Evolutionary conservation across 2,888 invertebrate species (phyloP).

Genomic region (Epistrophe grossulariae): DNA sequence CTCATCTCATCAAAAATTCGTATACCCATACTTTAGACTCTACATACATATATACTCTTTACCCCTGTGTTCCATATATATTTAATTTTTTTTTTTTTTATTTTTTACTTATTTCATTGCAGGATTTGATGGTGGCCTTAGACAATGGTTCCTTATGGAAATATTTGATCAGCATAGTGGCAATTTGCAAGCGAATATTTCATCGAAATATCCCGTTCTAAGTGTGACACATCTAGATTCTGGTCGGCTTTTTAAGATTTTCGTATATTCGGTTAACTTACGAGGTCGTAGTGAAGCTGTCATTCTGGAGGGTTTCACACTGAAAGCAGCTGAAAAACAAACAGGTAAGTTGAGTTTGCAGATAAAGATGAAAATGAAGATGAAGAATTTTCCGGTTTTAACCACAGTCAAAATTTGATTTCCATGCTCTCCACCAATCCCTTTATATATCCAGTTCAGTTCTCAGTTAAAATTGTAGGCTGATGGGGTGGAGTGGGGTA

Average conservation of each 20-base stretch:
- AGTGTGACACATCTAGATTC: slow-evolving; percentile 91
- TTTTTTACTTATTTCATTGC: slow-evolving; percentile 50
- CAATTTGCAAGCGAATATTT: slow-evolving; percentile 87
- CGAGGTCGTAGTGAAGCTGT: slow-evolving; percentile 92
- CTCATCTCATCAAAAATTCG: slow-evolving; percentile 55
- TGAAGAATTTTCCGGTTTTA: slow-evolving; percentile 10
- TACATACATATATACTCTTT: neutral
- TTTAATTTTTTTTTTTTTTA: no score
- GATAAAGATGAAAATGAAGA: neutral
- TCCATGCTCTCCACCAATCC: neutral
- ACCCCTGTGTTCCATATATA: slow-evolving; percentile 21
- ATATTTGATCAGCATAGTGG: slow-evolving; percentile 88
- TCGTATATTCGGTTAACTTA: slow-evolving; percentile 92
- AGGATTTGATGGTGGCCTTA: slow-evolving; percentile 91
- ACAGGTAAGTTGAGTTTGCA: slow-evolving; percentile 85
- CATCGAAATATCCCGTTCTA: slow-evolving; percentile 89
- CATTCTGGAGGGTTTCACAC: slow-evolving; percentile 89
- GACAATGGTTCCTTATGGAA: slow-evolving; percentile 89
- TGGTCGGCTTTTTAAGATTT: slow-evolving; percentile 90
- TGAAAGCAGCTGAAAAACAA: slow-evolving; percentile 91
- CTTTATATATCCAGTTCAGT: neutral
- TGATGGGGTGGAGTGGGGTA: no score
- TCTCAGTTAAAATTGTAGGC: neutral
- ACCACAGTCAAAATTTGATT: slow-evolving; percentile 9
- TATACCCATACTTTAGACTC: neutral